phyloP scores from a whole-genome alignment of 2,888 invertebrate genomes.

The Leucozona laternaria region DNA sequence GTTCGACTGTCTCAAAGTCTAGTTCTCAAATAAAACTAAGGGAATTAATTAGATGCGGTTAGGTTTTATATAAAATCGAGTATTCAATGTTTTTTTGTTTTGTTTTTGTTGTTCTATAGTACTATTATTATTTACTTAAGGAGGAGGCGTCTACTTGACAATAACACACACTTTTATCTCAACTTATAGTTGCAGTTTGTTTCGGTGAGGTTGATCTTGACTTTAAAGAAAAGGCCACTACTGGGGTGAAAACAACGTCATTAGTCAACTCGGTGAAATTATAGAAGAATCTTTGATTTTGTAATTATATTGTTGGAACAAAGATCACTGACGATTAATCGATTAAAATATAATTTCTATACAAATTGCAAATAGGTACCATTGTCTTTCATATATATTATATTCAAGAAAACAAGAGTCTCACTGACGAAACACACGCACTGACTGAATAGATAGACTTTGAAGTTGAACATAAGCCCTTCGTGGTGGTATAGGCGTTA shows the following conservation, averaged over 20 bases:
- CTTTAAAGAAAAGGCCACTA: conserved; percentile 9
- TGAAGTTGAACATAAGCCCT: conserved; percentile 35
- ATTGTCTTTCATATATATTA: not conserved
- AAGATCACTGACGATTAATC: conserved; percentile 30
- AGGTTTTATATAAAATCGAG: conserved; percentile 57
- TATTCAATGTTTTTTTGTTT: conserved; percentile 1
- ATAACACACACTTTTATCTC: conserved; percentile 1
- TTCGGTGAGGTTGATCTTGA: not conserved
- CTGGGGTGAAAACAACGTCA: not conserved
- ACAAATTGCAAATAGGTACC: not conserved
- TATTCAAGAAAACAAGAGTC: conserved; percentile 20
- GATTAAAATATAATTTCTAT: not conserved
- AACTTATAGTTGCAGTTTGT: not conserved
- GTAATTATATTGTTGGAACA: not conserved
- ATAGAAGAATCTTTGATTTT: conserved; percentile 15
- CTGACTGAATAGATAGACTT: conserved; percentile 35
- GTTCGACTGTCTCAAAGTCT: conserved; percentile 60
- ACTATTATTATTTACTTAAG: not conserved
- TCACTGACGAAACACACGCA: conserved; percentile 9
- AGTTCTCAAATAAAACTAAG: conserved; percentile 61
- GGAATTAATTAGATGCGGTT: conserved; percentile 67
- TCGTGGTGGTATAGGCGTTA: conserved; percentile 50
- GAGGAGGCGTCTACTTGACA: conserved; percentile 23
- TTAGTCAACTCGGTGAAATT: conserved; percentile 6
- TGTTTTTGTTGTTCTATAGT: not conserved